Conservation (phyloP, 2,888 invertebrate genomes). For the Schizaphis graminum region DNA sequence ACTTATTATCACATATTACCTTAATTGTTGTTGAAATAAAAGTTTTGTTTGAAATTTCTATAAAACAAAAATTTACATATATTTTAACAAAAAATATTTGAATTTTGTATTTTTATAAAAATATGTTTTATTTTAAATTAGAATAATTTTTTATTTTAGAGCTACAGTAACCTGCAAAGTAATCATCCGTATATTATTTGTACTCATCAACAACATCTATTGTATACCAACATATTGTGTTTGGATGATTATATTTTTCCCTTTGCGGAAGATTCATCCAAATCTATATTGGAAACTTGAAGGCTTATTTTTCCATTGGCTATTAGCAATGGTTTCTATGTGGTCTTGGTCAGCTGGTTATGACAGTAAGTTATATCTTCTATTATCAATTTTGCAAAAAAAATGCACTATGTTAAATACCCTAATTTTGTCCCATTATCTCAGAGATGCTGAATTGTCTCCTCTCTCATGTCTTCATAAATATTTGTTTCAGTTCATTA, state of each 20-base stretch:
- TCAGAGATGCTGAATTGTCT: neutral
- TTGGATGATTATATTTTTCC: constrained; percentile 87
- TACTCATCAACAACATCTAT: constrained; percentile 88
- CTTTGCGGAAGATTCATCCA: constrained; percentile 81
- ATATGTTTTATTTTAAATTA: neutral
- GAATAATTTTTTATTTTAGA: constrained; percentile 52
- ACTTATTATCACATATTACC: neutral
- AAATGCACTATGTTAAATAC: neutral
- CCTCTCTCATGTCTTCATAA: neutral
- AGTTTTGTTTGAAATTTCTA: neutral
- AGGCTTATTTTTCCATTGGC: constrained; percentile 91
- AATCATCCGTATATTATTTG: constrained; percentile 79
- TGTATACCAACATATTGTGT: constrained; percentile 91
- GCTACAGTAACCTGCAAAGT: constrained; percentile 70
- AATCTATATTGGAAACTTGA: constrained; percentile 90
- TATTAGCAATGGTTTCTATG: constrained; percentile 90
- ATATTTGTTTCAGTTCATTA: neutral
- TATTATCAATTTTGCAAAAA: neutral
- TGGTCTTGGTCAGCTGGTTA: constrained; percentile 95
- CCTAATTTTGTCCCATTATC: neutral
- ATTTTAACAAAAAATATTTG: neutral
- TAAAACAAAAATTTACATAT: neutral
- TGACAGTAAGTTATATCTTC: constrained; percentile 78
- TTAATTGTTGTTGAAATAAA: neutral
- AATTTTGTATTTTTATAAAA: neutral